Evolutionary conservation across 2,113 vertebrate species (phyloP).

Genomic region (Cyanistes caeruleus): DNA sequence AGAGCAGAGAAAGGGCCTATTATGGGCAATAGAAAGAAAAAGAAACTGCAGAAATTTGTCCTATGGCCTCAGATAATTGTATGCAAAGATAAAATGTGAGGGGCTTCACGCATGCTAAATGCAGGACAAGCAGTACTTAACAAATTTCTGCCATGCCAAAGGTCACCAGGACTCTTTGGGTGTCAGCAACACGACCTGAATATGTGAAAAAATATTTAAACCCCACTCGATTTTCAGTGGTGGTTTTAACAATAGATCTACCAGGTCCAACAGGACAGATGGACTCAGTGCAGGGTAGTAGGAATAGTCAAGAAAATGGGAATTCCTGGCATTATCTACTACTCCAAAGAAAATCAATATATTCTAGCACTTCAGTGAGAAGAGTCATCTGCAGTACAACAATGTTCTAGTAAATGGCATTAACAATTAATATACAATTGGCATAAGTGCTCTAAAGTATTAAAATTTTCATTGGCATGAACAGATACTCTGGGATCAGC

Average conservation of each 20-base stretch:
- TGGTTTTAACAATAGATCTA: not conserved
- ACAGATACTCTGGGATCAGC: slow-evolving; percentile 15
- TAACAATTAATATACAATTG: slow-evolving; percentile 38
- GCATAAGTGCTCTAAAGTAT: slow-evolving; percentile 25
- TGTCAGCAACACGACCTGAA: not conserved
- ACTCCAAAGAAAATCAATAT: not conserved
- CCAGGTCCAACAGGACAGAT: not conserved
- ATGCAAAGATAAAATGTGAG: not conserved
- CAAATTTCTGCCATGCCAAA: not conserved
- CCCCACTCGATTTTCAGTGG: not conserved
- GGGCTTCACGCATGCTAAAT: not conserved
- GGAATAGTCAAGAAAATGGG: not conserved
- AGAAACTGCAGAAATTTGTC: not conserved
- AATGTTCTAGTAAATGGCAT: not conserved
- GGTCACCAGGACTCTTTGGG: not conserved
- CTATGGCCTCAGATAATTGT: not conserved
- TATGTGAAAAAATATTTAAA: not conserved
- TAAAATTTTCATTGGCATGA: slow-evolving; percentile 34
- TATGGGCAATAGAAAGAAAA: not conserved
- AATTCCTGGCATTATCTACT: not conserved
- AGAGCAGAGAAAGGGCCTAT: not conserved
- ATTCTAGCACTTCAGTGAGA: not conserved
- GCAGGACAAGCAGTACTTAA: not conserved
- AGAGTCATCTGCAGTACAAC: slow-evolving; percentile 18
- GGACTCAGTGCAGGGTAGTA: not conserved